Evolutionary conservation across 2,888 invertebrate genomes (phyloP).

Genomic region (Hemicrepidius hirtus): DNA sequence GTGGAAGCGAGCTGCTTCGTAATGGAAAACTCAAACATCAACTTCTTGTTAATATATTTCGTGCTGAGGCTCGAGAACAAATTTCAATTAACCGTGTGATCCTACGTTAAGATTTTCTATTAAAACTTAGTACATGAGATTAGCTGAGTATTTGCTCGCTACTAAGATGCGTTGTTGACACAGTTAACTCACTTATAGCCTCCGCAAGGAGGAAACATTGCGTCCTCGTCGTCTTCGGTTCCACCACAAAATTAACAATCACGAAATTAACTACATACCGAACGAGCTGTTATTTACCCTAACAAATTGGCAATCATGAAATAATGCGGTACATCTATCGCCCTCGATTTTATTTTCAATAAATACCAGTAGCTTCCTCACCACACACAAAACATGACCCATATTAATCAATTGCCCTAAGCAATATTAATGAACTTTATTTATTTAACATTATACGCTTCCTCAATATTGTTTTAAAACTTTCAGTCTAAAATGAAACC

Average conservation of each 20-base stretch:
- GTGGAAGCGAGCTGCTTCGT: slow-evolving; percentile 44
- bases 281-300: slow-evolving; percentile 44
- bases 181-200: slow-evolving; percentile 52
- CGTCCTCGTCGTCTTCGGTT: slow-evolving; percentile 25
- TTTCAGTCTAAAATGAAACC: too few species aligned
- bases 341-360: too few species aligned
- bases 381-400: too few species aligned
- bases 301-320: slow-evolving; percentile 41
- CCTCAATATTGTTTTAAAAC: too few species aligned
- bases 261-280: slow-evolving; percentile 35
- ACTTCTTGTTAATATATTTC: slow-evolving; percentile 59
- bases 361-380: too few species aligned
- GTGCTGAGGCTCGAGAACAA: slow-evolving; percentile 59
- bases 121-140: slow-evolving; percentile 65
- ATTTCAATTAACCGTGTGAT: slow-evolving; percentile 68
- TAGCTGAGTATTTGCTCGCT: slow-evolving; percentile 61
- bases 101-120: slow-evolving; percentile 65
- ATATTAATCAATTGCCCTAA: too few species aligned
- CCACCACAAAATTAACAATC: slow-evolving; percentile 38
- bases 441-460: too few species aligned
- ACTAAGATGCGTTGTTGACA: slow-evolving; percentile 54
- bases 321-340: slow-evolving; percentile 13
- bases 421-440: too few species aligned
- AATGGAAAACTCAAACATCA: slow-evolving; percentile 56
- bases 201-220: slow-evolving; percentile 43